Evolutionary conservation across 1,140 invertebrate genomes (phyloP).

Genomic region (Drosophila arizonae): DNA sequence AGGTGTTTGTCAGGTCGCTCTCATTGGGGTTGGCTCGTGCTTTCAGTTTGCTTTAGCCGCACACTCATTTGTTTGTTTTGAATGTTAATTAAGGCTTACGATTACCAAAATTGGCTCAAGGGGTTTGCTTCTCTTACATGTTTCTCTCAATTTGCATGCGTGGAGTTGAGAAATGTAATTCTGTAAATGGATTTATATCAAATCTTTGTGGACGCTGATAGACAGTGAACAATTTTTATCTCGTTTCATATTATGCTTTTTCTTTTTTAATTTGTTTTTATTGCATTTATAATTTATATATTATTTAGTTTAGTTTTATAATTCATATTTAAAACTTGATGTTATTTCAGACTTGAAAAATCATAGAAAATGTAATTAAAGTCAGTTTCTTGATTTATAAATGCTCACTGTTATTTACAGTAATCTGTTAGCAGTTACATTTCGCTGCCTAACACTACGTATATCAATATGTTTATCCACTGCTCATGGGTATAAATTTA

Average conservation of each 20-base stretch:
- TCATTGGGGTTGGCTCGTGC: slow-evolving; percentile 32
- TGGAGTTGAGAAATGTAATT: background rate
- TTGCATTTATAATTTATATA: no score
- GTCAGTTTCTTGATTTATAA: no score
- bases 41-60: slow-evolving; percentile 23
- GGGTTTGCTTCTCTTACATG: slow-evolving; percentile 3
- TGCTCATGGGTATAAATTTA: background rate
- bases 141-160: slow-evolving; percentile 3
- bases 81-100: slow-evolving; percentile 79
- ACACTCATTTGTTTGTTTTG: slow-evolving; percentile 70
- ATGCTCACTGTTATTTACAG: no score
- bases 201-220: background rate
- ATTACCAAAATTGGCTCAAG: slow-evolving; percentile 47
- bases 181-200: background rate
- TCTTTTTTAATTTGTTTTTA: no score
- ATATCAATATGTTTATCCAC: background rate
- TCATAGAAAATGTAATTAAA: no score
- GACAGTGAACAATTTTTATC: no score
- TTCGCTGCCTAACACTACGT: no score
- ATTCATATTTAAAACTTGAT: no score
- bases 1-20: slow-evolving; percentile 16
- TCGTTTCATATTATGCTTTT: no score
- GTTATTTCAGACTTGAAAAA: no score
- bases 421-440: background rate
- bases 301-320: no score